Base-by-base conservation (phyloP, 2,888 invertebrate species). In the Slavum lentiscoides region DNA sequence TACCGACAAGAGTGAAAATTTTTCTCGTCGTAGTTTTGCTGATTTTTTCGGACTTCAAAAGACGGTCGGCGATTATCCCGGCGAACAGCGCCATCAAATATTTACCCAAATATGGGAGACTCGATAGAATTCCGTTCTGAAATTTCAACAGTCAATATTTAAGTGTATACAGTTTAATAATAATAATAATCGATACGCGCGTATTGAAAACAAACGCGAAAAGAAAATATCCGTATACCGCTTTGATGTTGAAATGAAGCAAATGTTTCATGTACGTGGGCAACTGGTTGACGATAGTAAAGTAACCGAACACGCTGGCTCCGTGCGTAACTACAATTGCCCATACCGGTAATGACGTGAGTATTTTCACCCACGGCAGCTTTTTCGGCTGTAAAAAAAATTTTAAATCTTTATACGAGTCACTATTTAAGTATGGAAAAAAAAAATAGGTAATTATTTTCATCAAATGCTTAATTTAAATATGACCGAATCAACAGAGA, bases 201-300 rank as follows among this genome's bases (percentile, higher is more conserved):
- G 11, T 49, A 13, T 49, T 49, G 11, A 15, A 49, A 15, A 15
- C 13, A 13, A 49, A 49, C 49, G 49, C 49, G 13, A 49, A 49
- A 15, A 15, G 49, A 11, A 0, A 49, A 11, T 49, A 13, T 49
- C 15, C 11, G 13, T 37, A 88, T 84, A 92, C 92, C 86, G 90
- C 89, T 87, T 94, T 93, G 85, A 95, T 93, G 85, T 92, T 89
- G 85, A 91, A 93, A 83, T 91, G 88, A 74, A 94, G 88, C 83
- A 94, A 93, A 85, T 91, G 90, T 86, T 94, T 92, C 91, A 94
- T 93, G 86, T 93, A 95, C 2, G 93, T 93, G 9, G 95, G 95
- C 85, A 95, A 88, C 85, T 95, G 94, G 87, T 94, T 93, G 84
- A 95, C 91, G 55, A 95, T 92, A 17, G 94, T 94, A 87, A 94